phyloP scores from a whole-genome alignment of 1,140 invertebrate species.

The Drosophila kurseongensis region DNA sequence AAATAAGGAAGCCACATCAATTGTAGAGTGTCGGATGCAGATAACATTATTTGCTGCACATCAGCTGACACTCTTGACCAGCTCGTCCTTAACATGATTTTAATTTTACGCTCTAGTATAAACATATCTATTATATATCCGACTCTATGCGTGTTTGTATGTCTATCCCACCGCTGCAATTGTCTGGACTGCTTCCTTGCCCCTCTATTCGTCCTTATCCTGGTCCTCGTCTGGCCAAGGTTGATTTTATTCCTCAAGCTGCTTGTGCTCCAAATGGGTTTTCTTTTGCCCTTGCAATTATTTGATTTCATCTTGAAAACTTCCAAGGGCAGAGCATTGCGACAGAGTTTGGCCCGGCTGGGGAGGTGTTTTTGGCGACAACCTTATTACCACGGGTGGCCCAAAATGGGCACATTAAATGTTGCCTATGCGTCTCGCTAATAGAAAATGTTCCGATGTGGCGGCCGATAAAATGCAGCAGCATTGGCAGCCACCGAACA shows the following conservation, averaged over 20 bases:
- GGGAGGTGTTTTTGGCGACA: constrained; percentile 56
- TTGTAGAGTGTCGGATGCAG: not conserved
- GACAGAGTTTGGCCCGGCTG: constrained; percentile 32
- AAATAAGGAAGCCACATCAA: constrained; percentile 1
- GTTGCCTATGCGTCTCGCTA: constrained; percentile 75
- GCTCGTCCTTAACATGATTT: constrained; percentile 33
- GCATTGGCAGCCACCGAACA: constrained; percentile 39
- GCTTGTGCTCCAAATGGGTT: constrained; percentile 78
- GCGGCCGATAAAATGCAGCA: constrained; percentile 74
- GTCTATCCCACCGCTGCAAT: constrained; percentile 20
- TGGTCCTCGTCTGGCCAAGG: constrained; percentile 35
- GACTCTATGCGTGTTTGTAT: constrained; percentile 27
- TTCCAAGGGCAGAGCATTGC: constrained; percentile 35
- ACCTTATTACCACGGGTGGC: constrained; percentile 64
- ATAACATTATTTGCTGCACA: constrained; percentile 3
- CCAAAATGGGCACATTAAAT: constrained; percentile 77
- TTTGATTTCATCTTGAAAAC: constrained; percentile 81
- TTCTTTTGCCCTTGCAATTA: constrained; percentile 71
- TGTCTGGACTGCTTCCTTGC: constrained; percentile 6
- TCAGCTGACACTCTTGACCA: constrained; percentile 10
- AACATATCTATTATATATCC: constrained; percentile 35
- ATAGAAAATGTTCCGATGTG: constrained; percentile 77
- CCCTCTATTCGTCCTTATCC: constrained; percentile 19
- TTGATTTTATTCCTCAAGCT: constrained; percentile 67
- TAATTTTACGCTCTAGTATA: constrained; percentile 60